Base-by-base conservation (phyloP, 1,140 invertebrate species). In the Eupristina koningsbergeri region DNA sequence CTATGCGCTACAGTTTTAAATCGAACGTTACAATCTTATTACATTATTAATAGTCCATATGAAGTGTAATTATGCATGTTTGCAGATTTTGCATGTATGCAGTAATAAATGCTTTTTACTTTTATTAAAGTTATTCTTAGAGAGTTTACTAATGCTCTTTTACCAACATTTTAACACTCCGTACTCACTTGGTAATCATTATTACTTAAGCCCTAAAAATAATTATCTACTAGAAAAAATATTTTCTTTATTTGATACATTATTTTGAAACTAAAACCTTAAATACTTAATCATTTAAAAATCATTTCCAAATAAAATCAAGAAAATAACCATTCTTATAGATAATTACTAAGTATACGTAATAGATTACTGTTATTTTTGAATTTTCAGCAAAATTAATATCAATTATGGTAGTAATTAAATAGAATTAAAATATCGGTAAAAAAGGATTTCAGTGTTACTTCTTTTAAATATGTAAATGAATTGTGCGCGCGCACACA, bases 11-110 rank as follows among this genome's bases (percentile, higher is more conserved):
- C 78, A 67, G 41, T 80, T 89, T 87, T 88, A 87, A 89, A 89
- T 89, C 84, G 88, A 89, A 90, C 89, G 88, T 88, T 87, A 88
- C 87, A 87, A 86, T 89, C 88, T 88, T 88, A 87, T 88, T 89
- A 87, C 85, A 89, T 89, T 80, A 85, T 88, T 87, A 86, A 85
- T 84, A 84, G 83, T 79, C 80, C 86, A 77, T 86, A 80, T 86
- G n/a, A 86, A 85, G 82, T 87, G 81, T 89, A 73, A 86, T 74
- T 81, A 81, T 74, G 79, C 79, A 81, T 81, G 22, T 73, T 73
- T 75, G 80, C 67, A 7, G 41, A 5, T 34, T 79, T 71, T 83
- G 64, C 74, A 73, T 76, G 76, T 83, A 83, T 77, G 77, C 76
- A 58, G 82, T 84, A n/a, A n/a, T n/a, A n/a, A n/a, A 73, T 79